phyloP scores from a whole-genome alignment of 2,797 vertebrate genomes.

The Myiotriccus ornatus region DNA sequence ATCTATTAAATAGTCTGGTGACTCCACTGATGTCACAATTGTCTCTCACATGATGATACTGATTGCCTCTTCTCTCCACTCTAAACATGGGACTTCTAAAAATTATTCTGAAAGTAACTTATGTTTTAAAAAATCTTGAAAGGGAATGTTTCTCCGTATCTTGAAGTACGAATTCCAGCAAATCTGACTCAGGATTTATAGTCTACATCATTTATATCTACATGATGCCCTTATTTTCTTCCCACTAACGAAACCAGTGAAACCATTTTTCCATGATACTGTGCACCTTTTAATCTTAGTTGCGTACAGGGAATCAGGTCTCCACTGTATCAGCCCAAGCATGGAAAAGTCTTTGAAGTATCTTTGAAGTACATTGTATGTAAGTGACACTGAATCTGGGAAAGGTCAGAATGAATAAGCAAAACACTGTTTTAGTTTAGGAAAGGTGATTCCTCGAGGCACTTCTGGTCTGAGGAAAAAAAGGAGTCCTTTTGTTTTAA shows the following conservation, averaged over 20 bases:
- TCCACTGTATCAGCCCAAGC: background rate
- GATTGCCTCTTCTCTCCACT: background rate
- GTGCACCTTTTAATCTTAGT: background rate
- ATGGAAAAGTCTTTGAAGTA: background rate
- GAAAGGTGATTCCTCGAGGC: background rate
- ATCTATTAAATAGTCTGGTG: background rate
- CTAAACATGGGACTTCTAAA: background rate
- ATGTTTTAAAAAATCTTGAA: conserved; percentile 43
- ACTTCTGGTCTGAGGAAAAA: background rate
- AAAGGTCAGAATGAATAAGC: background rate
- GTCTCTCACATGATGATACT: background rate
- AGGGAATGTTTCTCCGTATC: background rate
- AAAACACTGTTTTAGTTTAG: background rate
- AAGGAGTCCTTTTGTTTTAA: background rate
- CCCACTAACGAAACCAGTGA: background rate
- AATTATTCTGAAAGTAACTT: conserved; percentile 46
- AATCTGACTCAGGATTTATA: background rate
- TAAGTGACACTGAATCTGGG: background rate
- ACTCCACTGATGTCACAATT: background rate
- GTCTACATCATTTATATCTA: background rate
- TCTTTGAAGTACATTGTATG: background rate
- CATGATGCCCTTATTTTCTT: background rate
- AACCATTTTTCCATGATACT: accelerated
- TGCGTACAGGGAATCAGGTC: background rate
- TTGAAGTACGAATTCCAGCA: background rate